Base-by-base conservation (phyloP, 2,113 vertebrate genomes). In the Trogon melanurus region DNA sequence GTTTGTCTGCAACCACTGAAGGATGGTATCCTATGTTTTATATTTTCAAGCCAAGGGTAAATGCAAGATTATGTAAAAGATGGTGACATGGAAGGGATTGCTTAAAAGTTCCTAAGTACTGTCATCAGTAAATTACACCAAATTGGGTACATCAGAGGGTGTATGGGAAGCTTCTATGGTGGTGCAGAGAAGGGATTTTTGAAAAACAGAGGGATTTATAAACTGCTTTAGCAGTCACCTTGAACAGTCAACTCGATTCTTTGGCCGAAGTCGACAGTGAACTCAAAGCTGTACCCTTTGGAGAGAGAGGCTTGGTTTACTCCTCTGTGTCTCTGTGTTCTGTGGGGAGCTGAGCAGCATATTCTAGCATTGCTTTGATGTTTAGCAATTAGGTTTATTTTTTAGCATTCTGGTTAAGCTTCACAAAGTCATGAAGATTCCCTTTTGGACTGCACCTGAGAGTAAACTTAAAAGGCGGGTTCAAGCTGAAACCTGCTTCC, bases 11-110 rank as follows among this genome's bases (percentile, higher is more conserved):
- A 80, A 25, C 45, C 79, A 32, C 26, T 87, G 53, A 61, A 65
- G 84, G 53, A 30, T 48, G 21, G 10, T 41, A 61, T 91, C 45
- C 41, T 75, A 10, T 79, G n/a, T 60, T 92, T 94, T 69, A 20
- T 45, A 27, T 75, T 92, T 96, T 78, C 36, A 79, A 87, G 80
- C 45, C 65, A 91, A 91, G 15, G 41, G 51, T 88, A 93, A 94
- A 88, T 47, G 25, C 57, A 73, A 79, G 34, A 32, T 84, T 74
- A 65, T 11, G 62, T 53, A 67, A 87, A 93, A 67, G 44, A 61
- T 61, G 21, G 69, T 88, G 38, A 47, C 20, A 78, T 64, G 53
- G 53, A 75, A 92, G 16, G 53, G 13, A 53, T 60, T 81, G 48
- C 45, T 91, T 56, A 67, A 72, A 89, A 1, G 11, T 89, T 92